Conservation (phyloP, 2,113 vertebrate species). For the Gallinago paraguaiae region DNA sequence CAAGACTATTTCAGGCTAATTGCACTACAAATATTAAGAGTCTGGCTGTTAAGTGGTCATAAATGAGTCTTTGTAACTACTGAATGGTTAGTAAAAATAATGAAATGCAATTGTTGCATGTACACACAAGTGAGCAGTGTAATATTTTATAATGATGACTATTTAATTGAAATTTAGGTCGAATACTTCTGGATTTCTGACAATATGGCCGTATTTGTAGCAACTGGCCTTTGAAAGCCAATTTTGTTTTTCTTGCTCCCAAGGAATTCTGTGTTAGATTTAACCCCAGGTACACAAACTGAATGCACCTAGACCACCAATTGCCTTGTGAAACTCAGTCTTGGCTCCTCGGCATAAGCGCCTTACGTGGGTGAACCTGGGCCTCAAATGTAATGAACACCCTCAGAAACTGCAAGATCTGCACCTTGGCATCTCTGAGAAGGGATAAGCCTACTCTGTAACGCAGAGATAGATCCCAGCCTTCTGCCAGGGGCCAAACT, state of each 20-base stretch:
- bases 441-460: background rate
- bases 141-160: constrained; percentile 36
- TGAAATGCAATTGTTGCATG: background rate
- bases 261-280: background rate
- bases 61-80: constrained; percentile 54
- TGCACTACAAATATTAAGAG: constrained; percentile 54
- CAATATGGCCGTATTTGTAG: background rate
- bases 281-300: background rate
- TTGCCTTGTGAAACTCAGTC: background rate
- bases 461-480: background rate
- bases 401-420: background rate
- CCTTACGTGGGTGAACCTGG: background rate
- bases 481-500: background rate
- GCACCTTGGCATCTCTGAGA: background rate
- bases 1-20: constrained; percentile 45
- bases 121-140: background rate
- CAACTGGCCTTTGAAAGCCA: background rate
- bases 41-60: constrained; percentile 38
- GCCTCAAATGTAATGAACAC: background rate
- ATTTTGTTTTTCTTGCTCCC: background rate
- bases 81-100: constrained; percentile 42
- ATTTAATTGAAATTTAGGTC: constrained; percentile 27
- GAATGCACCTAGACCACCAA: background rate
- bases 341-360: background rate
- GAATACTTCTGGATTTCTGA: background rate